phyloP scores from a whole-genome alignment of 1,140 invertebrate species.

The Pseudomyrmex dendroicus region DNA sequence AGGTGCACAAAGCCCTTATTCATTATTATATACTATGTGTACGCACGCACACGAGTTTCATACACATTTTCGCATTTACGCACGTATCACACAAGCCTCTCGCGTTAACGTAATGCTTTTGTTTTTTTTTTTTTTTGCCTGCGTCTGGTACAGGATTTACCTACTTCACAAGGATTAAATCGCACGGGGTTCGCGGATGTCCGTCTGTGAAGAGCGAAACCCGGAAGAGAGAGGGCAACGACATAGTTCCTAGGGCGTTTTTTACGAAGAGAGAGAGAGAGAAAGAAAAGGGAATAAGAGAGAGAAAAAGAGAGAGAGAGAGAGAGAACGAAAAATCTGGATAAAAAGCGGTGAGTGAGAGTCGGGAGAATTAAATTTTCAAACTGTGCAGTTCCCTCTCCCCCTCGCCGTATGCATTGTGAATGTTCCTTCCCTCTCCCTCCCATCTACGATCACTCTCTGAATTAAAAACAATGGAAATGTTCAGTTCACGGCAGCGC shows the following conservation, averaged over 20 bases:
- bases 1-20: neutral
- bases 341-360: slow-evolving; percentile 45
- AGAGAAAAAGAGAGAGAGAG: neutral
- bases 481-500: slow-evolving; percentile 46
- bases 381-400: slow-evolving; percentile 12
- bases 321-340: neutral
- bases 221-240: slow-evolving; percentile 27
- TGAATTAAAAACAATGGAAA: slow-evolving; percentile 61
- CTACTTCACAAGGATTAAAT: slow-evolving; percentile 54
- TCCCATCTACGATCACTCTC: slow-evolving; percentile 14
- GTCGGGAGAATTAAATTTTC: slow-evolving; percentile 63
- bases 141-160: slow-evolving; percentile 40
- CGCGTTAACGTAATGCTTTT: slow-evolving; percentile 39
- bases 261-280: neutral
- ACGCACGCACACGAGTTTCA: neutral
- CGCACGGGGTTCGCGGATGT: slow-evolving; percentile 30
- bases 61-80: slow-evolving; percentile 8
- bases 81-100: slow-evolving; percentile 22
- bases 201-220: slow-evolving; percentile 40
- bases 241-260: slow-evolving; percentile 20
- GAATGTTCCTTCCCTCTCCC: neutral
- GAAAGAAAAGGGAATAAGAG: neutral
- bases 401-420: slow-evolving; percentile 18
- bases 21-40: slow-evolving; percentile 1
- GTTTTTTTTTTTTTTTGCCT: neutral